Conservation (phyloP, 2,797 vertebrate genomes). For the Champsocephalus esox region DNA sequence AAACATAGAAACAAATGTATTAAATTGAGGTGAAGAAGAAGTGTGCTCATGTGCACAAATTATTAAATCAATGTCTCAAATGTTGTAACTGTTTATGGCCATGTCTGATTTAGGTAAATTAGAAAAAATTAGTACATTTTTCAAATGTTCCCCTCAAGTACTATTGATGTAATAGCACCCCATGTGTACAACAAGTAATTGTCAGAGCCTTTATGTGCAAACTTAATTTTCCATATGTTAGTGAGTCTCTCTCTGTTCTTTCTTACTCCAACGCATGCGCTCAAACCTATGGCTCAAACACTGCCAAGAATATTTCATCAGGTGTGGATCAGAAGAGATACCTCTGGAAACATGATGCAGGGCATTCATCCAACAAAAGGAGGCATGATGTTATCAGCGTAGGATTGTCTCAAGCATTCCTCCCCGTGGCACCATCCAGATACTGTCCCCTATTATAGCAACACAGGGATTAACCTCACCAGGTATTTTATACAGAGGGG, state of each 20-base stretch:
- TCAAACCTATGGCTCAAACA: constrained; percentile 1
- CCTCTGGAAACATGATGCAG: constrained; percentile 75
- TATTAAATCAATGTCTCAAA: too few species aligned
- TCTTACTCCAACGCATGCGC: background rate
- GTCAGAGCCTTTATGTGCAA: background rate
- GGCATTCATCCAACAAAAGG: constrained; percentile 69
- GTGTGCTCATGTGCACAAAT: too few species aligned
- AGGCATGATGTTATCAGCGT: constrained; percentile 60
- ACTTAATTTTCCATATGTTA: background rate
- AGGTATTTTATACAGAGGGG: constrained; percentile 22
- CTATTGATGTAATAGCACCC: background rate
- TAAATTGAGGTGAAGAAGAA: too few species aligned
- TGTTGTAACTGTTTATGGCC: too few species aligned
- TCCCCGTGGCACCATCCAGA: constrained; percentile 50
- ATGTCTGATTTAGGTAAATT: too few species aligned
- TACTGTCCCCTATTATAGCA: constrained; percentile 46
- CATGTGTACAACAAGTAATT: background rate
- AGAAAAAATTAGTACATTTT: background rate
- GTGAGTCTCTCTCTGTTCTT: background rate
- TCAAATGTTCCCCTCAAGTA: background rate
- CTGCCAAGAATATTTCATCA: constrained; percentile 75
- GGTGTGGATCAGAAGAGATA: constrained; percentile 66
- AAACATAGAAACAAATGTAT: too few species aligned
- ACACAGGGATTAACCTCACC: constrained; percentile 37
- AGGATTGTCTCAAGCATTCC: constrained; percentile 48